Evolutionary conservation across 1,140 invertebrate species (phyloP).

Genomic region (Chelonus insularis): DNA sequence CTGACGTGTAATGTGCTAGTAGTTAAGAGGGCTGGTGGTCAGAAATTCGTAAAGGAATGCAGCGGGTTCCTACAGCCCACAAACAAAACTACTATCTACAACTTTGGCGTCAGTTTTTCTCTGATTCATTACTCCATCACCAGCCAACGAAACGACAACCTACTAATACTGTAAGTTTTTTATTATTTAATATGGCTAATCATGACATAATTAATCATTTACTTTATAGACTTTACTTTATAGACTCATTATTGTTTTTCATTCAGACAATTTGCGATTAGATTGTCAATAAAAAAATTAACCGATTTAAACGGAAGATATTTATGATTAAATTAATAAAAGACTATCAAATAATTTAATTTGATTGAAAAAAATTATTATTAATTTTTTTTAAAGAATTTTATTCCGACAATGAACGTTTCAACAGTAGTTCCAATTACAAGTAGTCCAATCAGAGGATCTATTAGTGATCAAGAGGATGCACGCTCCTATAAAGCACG

Average conservation of each 20-base stretch:
- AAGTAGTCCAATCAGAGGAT: background rate
- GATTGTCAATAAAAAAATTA: no score
- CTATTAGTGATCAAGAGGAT: background rate
- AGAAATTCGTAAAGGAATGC: no score
- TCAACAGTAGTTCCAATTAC: background rate
- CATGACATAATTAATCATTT: no score
- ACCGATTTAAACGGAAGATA: no score
- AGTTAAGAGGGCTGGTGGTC: background rate
- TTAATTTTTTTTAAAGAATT: background rate
- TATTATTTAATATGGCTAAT: background rate
- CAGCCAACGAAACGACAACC: constrained; percentile 24
- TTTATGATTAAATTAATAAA: no score
- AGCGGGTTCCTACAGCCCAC: constrained; percentile 24
- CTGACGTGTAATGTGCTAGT: background rate
- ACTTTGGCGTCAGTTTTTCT: constrained; percentile 47
- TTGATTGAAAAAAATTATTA: background rate
- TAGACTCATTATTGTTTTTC: no score
- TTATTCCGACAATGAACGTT: background rate
- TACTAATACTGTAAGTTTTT: constrained; percentile 32
- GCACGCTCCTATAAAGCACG: background rate
- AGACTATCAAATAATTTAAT: no score
- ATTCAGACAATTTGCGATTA: no score
- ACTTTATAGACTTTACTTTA: no score
- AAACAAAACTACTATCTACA: constrained; percentile 37
- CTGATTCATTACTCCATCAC: constrained; percentile 24